Evolutionary conservation across 2,113 vertebrate genomes (phyloP).

Genomic region (Alces alces): DNA sequence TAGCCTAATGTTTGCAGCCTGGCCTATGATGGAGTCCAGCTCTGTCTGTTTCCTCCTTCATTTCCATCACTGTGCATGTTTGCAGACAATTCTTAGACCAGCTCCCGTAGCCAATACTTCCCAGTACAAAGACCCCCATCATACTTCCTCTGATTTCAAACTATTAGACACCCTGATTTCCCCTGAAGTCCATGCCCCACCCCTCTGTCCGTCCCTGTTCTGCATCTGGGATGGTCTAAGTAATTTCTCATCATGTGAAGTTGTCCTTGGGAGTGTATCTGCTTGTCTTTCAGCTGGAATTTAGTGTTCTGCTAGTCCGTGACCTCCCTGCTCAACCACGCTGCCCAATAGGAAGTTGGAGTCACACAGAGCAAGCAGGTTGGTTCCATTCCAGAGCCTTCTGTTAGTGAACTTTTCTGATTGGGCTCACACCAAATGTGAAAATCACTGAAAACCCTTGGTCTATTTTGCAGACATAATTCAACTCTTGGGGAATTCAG

Average conservation of each 20-base stretch:
- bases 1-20: too few species aligned
- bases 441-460: background rate
- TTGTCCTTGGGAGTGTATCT: background rate
- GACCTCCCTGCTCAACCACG: background rate
- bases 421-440: background rate
- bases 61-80: background rate
- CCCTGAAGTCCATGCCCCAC: background rate
- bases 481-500: background rate
- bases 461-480: background rate
- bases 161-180: background rate
- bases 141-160: background rate
- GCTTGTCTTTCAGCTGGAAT: background rate
- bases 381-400: background rate
- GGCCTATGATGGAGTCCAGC: too few species aligned
- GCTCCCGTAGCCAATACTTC: background rate
- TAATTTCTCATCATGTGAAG: background rate
- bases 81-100: background rate
- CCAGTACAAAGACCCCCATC: background rate
- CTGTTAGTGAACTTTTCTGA: background rate
- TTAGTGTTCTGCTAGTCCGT: background rate
- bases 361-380: background rate
- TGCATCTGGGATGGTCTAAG: background rate
- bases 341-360: background rate
- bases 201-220: background rate
- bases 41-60: too few species aligned